Evolutionary conservation across 1,140 invertebrate genomes (phyloP), one percentile per base, ranked within the genome.

Genomic region (Euwallacea fornicatus): DNA sequence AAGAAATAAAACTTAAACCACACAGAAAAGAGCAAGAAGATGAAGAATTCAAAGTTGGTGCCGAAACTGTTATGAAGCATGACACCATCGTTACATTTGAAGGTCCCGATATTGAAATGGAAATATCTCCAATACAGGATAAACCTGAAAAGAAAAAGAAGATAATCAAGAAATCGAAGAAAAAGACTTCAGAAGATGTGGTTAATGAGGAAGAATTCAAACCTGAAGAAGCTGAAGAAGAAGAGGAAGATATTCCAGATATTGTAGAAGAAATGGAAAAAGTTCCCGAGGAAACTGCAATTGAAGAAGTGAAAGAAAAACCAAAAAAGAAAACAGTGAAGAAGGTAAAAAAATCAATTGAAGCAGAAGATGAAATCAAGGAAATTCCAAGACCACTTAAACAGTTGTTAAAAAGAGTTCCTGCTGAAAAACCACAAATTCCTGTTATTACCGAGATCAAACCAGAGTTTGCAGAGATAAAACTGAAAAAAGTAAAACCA

Each of bases 1-100:
- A 85, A 66, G 73, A 82, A 72, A 81, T 86, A 46, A 84, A 73
- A 53, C 69, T 88, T 0, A 88, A 87, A 75, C 82, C 82, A 2
- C 84, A 86, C 76, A 81, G 81, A 74, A 81, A 82, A 54, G 77
- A 81, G 69, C 78, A 81, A 33, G 71, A 78, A 47, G 78, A 83
- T 50, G 77, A 76, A 59, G 54, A 21, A 11, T 53, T 67, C 42
- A 73, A 65, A 60, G 74, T 69, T 21, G 64, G 65, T 15, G 60
- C 71, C 54, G 73, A 77, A 63, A 61, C 9, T 3, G 33, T 65
- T 16, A 68, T 70, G 61, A 71, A 66, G 47, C 61, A 65, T 13
- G 66, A 73, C 71, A 55, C 50, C 59, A 62, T 69, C 60, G 15
- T 71, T 10, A 66, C 63, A 21, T 67, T 65, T 67, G 72, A 66